phyloP scores from a whole-genome alignment of 2,888 invertebrate genomes.

The Chrysolina americana region DNA sequence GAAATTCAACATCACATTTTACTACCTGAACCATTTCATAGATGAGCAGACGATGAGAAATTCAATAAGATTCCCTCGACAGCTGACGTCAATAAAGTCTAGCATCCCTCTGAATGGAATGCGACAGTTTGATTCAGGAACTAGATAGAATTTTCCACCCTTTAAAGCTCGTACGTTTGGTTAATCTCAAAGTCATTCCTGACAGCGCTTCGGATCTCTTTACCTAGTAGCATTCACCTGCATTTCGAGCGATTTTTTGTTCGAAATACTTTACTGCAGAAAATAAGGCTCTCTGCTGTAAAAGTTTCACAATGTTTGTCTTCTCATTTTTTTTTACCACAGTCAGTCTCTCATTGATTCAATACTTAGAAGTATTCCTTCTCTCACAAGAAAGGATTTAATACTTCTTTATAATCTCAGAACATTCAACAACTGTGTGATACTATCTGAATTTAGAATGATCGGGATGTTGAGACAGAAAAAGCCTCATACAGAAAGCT shows the following conservation, averaged over 20 bases:
- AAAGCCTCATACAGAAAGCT: too few species aligned
- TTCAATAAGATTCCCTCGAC: slow-evolving; percentile 19
- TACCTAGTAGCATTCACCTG: not conserved
- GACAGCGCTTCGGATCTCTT: not conserved
- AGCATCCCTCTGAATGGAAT: slow-evolving; percentile 44
- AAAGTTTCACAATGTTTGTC: too few species aligned
- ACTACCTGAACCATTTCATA: not conserved
- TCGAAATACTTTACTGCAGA: not conserved
- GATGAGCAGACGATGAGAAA: slow-evolving; percentile 7
- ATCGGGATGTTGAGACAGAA: too few species aligned
- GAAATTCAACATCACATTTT: not conserved
- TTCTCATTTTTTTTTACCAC: too few species aligned
- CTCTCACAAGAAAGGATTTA: too few species aligned
- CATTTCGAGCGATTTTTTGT: not conserved
- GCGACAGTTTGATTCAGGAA: slow-evolving; percentile 51
- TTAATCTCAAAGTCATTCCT: not conserved
- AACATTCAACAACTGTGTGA: too few species aligned
- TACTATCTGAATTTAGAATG: too few species aligned
- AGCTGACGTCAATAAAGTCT: slow-evolving; percentile 23
- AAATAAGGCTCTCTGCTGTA: too few species aligned
- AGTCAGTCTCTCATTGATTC: too few species aligned
- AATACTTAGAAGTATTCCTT: too few species aligned
- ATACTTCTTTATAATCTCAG: too few species aligned
- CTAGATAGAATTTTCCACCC: slow-evolving; percentile 53
- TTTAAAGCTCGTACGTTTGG: slow-evolving; percentile 47